These are phyloP conservation scores for Cataglyphis albicans DNA, from an alignment of 2,888 invertebrate genomes.

Conservation along the genomic window DNA sequence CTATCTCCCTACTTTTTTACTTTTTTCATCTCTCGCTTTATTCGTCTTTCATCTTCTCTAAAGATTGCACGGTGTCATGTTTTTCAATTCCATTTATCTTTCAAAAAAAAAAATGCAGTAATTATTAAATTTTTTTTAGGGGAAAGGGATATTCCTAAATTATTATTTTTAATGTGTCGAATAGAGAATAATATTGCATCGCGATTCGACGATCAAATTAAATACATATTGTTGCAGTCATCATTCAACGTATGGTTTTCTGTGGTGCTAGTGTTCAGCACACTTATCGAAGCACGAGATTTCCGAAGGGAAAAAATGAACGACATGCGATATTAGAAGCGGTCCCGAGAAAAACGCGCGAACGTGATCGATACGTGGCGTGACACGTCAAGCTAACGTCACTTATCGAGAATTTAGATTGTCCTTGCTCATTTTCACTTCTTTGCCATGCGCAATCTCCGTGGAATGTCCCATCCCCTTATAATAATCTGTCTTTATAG, in stretches of 20 bases:
- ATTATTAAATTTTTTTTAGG: background rate
- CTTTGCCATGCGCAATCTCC: slow-evolving; percentile 30
- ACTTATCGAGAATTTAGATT: slow-evolving; percentile 15
- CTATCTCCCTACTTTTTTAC: background rate
- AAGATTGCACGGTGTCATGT: background rate
- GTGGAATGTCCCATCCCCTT: slow-evolving; percentile 25
- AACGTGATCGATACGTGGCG: slow-evolving; percentile 18
- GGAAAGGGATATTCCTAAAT: background rate
- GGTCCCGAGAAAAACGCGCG: background rate
- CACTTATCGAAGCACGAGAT: background rate
- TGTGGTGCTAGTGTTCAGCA: background rate
- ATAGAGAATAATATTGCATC: background rate
- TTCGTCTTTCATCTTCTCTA: background rate
- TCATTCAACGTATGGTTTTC: background rate
- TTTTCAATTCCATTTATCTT: background rate
- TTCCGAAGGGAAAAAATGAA: background rate
- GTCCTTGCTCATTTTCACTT: slow-evolving; percentile 28
- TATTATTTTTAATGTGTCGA: background rate
- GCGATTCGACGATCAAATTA: background rate
- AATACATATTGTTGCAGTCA: background rate
- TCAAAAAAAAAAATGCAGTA: background rate
- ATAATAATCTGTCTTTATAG: slow-evolving; percentile 45
- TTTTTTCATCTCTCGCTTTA: background rate
- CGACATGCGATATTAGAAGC: background rate
- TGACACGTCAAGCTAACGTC: background rate